These are phyloP conservation scores for Chelonus formosanus DNA, from an alignment of 2,888 invertebrate genomes.

Conservation along the genomic window DNA sequence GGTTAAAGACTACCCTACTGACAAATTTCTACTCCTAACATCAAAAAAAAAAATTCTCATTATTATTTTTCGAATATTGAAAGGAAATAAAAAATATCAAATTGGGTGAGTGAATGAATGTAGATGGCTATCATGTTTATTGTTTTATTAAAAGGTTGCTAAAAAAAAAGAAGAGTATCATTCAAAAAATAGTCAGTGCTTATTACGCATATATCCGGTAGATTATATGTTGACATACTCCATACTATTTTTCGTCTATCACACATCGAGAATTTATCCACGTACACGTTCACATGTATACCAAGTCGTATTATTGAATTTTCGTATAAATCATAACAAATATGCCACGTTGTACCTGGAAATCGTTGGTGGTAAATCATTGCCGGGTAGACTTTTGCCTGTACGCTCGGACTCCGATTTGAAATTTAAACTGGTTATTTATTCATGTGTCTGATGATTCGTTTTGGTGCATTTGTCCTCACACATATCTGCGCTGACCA, in stretches of 20 bases:
- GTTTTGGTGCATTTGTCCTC: constrained; percentile 45
- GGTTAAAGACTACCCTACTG: no score
- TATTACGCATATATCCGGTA: no score
- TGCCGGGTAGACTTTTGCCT: constrained; percentile 21
- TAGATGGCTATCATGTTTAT: no score
- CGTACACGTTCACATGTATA: background rate
- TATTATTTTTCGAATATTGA: no score
- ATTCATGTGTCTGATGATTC: constrained; percentile 37
- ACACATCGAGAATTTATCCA: background rate
- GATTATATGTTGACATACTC: no score
- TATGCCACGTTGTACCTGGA: constrained; percentile 40
- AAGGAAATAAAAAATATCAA: no score
- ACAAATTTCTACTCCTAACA: no score
- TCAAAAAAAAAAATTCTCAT: no score
- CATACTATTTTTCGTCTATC: background rate
- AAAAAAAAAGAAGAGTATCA: no score
- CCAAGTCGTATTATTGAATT: constrained; percentile 46
- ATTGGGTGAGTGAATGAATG: no score
- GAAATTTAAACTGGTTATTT: constrained; percentile 51
- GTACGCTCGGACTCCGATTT: constrained; percentile 36
- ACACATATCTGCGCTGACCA: constrained; percentile 7
- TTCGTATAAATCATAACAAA: constrained; percentile 52
- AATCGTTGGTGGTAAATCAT: constrained; percentile 51
- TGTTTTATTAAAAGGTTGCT: no score
- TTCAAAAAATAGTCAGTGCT: no score